Percentiles rank a stretch among this genome's conserved stretches.
Conservation (phyloP, 2,888 invertebrate species). For the Drosophila affinis region DNA sequence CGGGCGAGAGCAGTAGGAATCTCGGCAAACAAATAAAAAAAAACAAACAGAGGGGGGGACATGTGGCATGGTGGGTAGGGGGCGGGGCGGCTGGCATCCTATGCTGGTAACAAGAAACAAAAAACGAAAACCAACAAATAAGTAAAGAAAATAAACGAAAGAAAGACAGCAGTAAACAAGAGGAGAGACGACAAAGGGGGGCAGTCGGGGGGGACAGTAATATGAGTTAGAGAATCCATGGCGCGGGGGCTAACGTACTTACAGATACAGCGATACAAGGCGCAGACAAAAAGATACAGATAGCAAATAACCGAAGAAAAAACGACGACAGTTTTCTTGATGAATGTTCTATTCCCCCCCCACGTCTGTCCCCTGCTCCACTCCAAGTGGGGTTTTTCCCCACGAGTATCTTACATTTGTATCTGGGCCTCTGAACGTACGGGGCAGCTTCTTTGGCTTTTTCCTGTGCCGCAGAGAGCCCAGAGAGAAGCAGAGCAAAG, state of each 20-base stretch:
- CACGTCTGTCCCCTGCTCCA: slow-evolving; percentile 22
- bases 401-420: slow-evolving; percentile 42
- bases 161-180: not conserved
- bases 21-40: slow-evolving; percentile 36
- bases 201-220: too few species aligned
- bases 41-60: slow-evolving; percentile 46
- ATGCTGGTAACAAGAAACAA: slow-evolving; percentile 44
- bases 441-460: slow-evolving; percentile 58
- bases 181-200: not conserved
- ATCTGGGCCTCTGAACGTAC: slow-evolving; percentile 16
- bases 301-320: slow-evolving; percentile 49
- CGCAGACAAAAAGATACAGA: slow-evolving; percentile 27
- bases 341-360: slow-evolving; percentile 72
- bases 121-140: slow-evolving; percentile 36
- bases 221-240: slow-evolving; percentile 75
- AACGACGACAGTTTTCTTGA: slow-evolving; percentile 80
- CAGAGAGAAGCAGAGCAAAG: slow-evolving; percentile 10
- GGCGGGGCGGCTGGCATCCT: slow-evolving; percentile 25
- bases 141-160: slow-evolving; percentile 25
- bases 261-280: slow-evolving; percentile 53
- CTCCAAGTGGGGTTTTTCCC: slow-evolving; percentile 44
- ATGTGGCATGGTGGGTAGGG: slow-evolving; percentile 1
- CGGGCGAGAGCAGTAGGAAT: slow-evolving; percentile 34
- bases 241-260: slow-evolving; percentile 74
- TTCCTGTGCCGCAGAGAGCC: slow-evolving; percentile 46